phyloP scores from a whole-genome alignment of 1,140 invertebrate genomes.

The Heliothis virescens region DNA sequence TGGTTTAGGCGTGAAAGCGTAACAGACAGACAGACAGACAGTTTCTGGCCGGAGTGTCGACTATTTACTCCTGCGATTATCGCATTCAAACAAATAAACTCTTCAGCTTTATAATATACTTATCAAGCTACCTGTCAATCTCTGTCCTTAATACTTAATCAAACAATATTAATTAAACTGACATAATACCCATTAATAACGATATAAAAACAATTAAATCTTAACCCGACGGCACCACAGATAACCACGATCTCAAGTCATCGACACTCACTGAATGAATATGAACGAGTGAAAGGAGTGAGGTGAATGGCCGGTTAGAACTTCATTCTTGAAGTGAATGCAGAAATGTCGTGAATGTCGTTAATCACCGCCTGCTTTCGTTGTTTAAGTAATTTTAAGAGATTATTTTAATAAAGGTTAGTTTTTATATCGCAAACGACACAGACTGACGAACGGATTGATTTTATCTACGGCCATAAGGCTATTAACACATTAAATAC shows the following conservation, averaged over 20 bases:
- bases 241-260: background rate
- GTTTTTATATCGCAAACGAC: too few species aligned
- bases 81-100: too few species aligned
- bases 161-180: background rate
- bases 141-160: background rate
- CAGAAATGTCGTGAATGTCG: constrained; percentile 2
- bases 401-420: too few species aligned
- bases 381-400: too few species aligned
- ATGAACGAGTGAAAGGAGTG: constrained; percentile 47
- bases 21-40: too few species aligned
- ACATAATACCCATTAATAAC: constrained; percentile 7
- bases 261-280: constrained; percentile 22
- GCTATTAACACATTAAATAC: too few species aligned
- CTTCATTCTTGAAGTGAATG: background rate
- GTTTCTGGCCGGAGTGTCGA: too few species aligned
- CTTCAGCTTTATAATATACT: background rate
- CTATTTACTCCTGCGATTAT: too few species aligned
- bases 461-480: too few species aligned
- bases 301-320: constrained; percentile 44
- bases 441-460: too few species aligned
- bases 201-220: constrained; percentile 19
- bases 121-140: background rate
- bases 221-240: background rate
- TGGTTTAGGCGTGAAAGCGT: too few species aligned
- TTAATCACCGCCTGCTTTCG: background rate